Base-by-base conservation (phyloP, 2,113 vertebrate species). In the Gadus macrocephalus region DNA sequence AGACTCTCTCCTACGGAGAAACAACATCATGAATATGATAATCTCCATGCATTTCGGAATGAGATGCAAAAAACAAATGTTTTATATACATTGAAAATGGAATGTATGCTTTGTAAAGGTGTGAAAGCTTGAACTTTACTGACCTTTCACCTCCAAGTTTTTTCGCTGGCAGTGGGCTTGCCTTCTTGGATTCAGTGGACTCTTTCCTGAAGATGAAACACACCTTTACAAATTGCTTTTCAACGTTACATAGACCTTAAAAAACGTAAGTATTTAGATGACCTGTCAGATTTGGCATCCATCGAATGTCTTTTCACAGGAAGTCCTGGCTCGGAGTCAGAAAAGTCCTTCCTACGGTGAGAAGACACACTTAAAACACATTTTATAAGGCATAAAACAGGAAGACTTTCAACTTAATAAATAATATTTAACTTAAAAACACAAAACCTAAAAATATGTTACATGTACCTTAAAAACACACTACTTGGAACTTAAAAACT, bases 61-160 rank as follows among this genome's bases (percentile, higher is more conserved):
- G 16, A 58, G 55, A 58, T 6, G n/a, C 55, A 17, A 3, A 14
- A 58, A 16, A 58, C 17, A 58, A 58, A 56, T 15, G 4, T 56
- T 42, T 42, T 11, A 42, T 42, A 5, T 56, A 15, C 55, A 17
- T 56, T 8, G 14, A 58, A 58, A 58, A 17, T 3, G 15, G 0
- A 35, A n/a, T 31, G 8, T 64, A 64, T 17, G 22, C 28, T 62
- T 14, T 49, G 42, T 49, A 9, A 49, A 49, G 8, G 8, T 49
- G 42, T 49, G 42, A 62, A 28, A 11, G 25, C 14, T 20, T n/a
- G 15, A 3, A n/a, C 59, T 69, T 42, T 49, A 15, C 81, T 90
- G 79, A 96, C 96, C 94, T 95, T 83, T 98, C 95, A 62, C 67
- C 68, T 0, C 88, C 85, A 0, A 87, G 86, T 64, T 92, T 95